Evolutionary conservation across 2,797 vertebrate species (phyloP), one percentile per base, ranked within the genome.

Genomic region (Sebastes itinus): DNA sequence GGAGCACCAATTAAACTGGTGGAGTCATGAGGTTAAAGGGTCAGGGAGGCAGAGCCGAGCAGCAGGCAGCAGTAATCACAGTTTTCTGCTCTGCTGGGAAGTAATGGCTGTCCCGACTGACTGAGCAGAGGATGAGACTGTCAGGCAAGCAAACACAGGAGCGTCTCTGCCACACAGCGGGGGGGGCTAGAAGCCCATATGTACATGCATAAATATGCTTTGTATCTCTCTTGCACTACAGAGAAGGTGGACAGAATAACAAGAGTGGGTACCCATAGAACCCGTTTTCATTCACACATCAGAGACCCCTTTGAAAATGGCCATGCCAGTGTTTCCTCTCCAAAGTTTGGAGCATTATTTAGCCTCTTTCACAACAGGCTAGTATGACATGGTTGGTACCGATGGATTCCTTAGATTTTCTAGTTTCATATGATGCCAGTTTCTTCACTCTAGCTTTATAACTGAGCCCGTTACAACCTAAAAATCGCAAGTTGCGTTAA

Each of bases 21-120:
- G 63, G 62, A 71, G 75, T 69, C 56, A 33, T 56, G 63, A 79
- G 80, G 87, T 87, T n/a, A 85, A 83, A 78, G 73, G 79, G 80
- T 79, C 77, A 12, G 1, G 14, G 63, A 69, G 77, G 68, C 77
- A 25, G 81, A 55, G 69, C 55, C 7, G 67, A 11, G 5, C 49
- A 54, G 49, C 63, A 70, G 68, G 30, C 49, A 32, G 63, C 64
- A 23, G 75, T 79, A 72, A 86, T 81, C 75, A 64, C 56, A 56
- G 33, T 69, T 78, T 76, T 63, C 80, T 77, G 88, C 85, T 84
- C 75, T 27, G 67, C 63, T 75, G 78, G 72, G 35, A 58, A 25
- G 60, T 71, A 78, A 87, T 38, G 66, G 22, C 12, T 13, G 62
- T 59, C 54, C 72, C 55, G 60, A 66, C 33, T 77, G 67, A 80